Evolutionary conservation across 2,797 vertebrate genomes (phyloP).

Genomic region (Chelonia mydas): DNA sequence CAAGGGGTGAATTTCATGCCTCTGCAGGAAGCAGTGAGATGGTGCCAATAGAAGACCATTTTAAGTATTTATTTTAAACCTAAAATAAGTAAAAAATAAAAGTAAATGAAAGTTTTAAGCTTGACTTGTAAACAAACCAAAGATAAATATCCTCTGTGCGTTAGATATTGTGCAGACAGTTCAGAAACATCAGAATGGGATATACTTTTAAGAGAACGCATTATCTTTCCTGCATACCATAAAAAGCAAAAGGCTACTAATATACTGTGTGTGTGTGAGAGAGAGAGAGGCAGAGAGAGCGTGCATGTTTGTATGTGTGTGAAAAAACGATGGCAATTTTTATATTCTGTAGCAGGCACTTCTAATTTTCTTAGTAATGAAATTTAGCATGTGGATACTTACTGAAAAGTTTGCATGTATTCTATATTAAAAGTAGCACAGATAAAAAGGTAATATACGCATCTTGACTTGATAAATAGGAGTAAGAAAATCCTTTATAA

Average conservation of each 20-base stretch:
- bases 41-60: background rate
- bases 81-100: background rate
- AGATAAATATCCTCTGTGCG: background rate
- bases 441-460: slow-evolving; percentile 53
- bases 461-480: slow-evolving; percentile 74
- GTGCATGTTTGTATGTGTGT: no score
- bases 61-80: background rate
- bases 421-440: slow-evolving; percentile 48
- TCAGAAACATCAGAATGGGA: background rate
- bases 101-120: background rate
- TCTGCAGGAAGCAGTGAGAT: background rate
- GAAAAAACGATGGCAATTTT: background rate
- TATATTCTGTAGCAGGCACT: background rate
- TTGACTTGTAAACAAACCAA: background rate
- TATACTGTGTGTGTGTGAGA: no score
- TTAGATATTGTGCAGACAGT: background rate
- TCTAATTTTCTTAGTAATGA: slow-evolving; percentile 1
- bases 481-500: slow-evolving; percentile 77
- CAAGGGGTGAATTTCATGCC: background rate
- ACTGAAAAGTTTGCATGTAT: slow-evolving; percentile 16
- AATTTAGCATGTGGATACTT: slow-evolving; percentile 32
- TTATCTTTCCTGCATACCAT: background rate
- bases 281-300: no score
- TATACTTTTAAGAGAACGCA: background rate
- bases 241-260: background rate